Conservation (phyloP, 2,113 vertebrate species). For the Gallinago undulata region DNA sequence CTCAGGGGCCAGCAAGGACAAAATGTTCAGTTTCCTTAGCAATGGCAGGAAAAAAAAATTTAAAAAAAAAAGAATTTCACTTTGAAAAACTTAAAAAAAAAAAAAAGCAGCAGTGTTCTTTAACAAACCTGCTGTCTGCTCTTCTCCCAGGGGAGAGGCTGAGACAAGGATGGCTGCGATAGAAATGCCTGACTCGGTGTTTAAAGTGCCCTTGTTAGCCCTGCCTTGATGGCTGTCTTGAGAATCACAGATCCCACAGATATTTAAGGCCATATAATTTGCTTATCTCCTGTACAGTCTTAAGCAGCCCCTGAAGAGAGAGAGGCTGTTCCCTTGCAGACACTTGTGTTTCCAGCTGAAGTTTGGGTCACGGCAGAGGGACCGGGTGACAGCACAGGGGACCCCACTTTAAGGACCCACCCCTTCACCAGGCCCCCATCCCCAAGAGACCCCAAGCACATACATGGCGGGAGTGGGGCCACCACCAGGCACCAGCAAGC, state of each 20-base stretch:
- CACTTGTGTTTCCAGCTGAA: background rate
- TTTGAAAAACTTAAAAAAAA: background rate
- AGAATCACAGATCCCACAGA: conserved; percentile 42
- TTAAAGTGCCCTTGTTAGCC: conserved; percentile 56
- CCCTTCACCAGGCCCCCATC: rapidly evolving
- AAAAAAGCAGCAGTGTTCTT: background rate
- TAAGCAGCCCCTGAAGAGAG: background rate
- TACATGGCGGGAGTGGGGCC: rapidly evolving
- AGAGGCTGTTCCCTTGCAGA: background rate
- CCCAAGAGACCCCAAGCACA: background rate
- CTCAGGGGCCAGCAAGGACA: conserved; percentile 5
- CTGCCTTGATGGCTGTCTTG: conserved; percentile 28
- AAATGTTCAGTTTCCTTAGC: conserved; percentile 5
- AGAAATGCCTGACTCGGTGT: conserved; percentile 41
- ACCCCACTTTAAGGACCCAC: background rate
- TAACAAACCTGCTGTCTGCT: conserved; percentile 44
- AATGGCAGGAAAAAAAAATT: background rate
- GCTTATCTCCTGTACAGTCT: conserved; percentile 40
- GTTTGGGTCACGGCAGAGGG: background rate
- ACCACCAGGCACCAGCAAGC: rapidly evolving
- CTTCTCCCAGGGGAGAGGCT: conserved; percentile 33
- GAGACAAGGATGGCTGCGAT: conserved; percentile 42
- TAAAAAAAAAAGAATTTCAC: background rate
- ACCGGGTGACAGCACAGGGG: background rate
- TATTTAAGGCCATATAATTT: conserved; percentile 49